Evolutionary conservation across 2,797 vertebrate genomes (phyloP).

Genomic region (Neopelma chrysocephalum): DNA sequence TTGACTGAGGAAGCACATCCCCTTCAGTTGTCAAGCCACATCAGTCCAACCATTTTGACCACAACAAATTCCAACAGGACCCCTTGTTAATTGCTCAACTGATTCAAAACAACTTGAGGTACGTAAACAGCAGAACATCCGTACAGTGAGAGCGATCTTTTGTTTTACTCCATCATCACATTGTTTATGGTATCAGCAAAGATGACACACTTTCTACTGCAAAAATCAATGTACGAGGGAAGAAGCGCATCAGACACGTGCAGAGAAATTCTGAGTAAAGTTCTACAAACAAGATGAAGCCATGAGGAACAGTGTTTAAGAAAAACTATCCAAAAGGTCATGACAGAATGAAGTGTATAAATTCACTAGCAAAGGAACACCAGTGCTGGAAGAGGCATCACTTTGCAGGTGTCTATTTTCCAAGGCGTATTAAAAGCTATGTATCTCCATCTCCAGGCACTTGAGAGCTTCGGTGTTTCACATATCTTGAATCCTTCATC

Average conservation of each 20-base stretch:
- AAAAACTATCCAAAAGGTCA: background rate
- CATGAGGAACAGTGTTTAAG: background rate
- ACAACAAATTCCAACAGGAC: background rate
- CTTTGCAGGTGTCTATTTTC: background rate
- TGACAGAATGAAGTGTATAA: background rate
- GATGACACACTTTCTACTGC: background rate
- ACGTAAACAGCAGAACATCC: background rate
- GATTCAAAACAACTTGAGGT: background rate
- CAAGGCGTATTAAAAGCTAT: background rate
- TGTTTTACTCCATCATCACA: background rate
- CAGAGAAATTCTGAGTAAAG: background rate
- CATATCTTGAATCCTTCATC: background rate
- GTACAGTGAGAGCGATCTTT: rapidly evolving
- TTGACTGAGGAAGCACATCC: background rate
- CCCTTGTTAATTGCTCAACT: background rate
- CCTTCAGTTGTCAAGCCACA: background rate
- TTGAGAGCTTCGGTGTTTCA: background rate
- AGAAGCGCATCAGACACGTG: rapidly evolving
- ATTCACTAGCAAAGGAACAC: background rate
- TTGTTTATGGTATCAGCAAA: background rate
- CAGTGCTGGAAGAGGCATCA: background rate
- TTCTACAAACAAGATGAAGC: background rate
- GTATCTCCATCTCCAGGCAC: background rate
- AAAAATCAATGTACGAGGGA: background rate
- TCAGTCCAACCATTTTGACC: background rate